Base-by-base conservation (phyloP, 2,797 vertebrate genomes). In the Menidia menidia region DNA sequence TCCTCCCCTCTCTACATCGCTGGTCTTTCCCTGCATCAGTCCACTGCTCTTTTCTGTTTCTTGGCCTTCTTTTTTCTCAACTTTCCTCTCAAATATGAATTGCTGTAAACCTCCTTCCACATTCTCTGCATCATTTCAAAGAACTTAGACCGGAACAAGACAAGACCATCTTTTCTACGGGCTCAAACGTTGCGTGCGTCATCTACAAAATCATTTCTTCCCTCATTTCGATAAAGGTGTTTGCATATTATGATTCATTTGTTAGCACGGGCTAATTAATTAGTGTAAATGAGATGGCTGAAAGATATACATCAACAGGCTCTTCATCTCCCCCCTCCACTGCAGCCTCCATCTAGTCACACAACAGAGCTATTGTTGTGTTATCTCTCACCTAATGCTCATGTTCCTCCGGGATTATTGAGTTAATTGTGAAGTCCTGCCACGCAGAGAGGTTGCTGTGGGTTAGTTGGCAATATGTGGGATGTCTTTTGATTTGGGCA, bases 41-140 rank as follows among this genome's bases (percentile, higher is more conserved):
- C 61, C 47, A 25, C 56, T 42, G 14, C 50, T 64, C 35, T 68
- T 79, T 76, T 63, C 59, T 71, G 67, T 75, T 68, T 47, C 62
- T 70, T 39, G 14, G 61, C 66, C 68, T 77, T 60, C 45, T 66
- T 64, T 64, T 58, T 47, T n/a, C 45, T 73, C 42, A 54, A 55
- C 61, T 53, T 71, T 59, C 52, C 52, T 55, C 44, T 52, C 35
- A 4, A 60, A 7, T 25, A 15, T 41, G 16, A 60, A 67, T 48
- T 25, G 42, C 6, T 44, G 9, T 42, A 10, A 8, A 52, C 41
- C 52, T 1, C 33, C 56, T 3, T 13, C 11, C 9, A 56, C 7
- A 48, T 31, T 44, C 3, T 45, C 42, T 50, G 12, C 32, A 7
- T 11, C 12, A 41, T 63, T 41, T 41, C 10, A 52, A 10, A 31